Base-by-base conservation (phyloP, 2,113 vertebrate species). In the Scortum barcoo region DNA sequence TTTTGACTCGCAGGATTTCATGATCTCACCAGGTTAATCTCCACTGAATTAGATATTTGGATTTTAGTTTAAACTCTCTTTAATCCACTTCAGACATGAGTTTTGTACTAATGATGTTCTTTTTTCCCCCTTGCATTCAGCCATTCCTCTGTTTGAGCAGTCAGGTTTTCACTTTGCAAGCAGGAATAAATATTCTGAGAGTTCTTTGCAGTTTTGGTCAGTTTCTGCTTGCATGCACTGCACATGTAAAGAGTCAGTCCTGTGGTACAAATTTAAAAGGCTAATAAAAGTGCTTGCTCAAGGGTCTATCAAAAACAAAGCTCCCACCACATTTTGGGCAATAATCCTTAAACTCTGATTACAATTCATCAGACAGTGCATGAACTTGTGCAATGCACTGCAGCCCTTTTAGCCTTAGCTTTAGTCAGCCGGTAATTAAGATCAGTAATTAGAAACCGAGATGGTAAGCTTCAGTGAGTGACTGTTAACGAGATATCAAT, bases 361-460 rank as follows among this genome's bases (percentile, higher is more conserved):
- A 76, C 62, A 67, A 57, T n/a, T 4, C 53, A 42, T 68, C 22
- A 75, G 53, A 66, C 19, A 50, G 51, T 24, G 54, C 50, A 77
- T 17, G 56, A 73, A 54, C 38, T 30, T 13, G 4, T 72, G 46
- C 7, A 48, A 13, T 69, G 62, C 54, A 75, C 54, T 38, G 76
- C 50, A 42, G n/a, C 48, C 0, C 8, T 53, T 69, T 33, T n/a
- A 61, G 24, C 60, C 13, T 46, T 14, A 22, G 61, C 36, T 76
- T 51, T 28, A 72, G 17, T 81, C 70, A 53, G 53, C 14, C 0
- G 24, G 40, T 79, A 57, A 67, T 54, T 6, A 30, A 78, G 42
- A 50, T 24, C 53, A 24, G 9, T 82, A 76, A 80, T 65, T 76
- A 77, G 50, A 77, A 69, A 53, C 17, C 72, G 8, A 62, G 71